These are phyloP conservation scores for Thymelicus lineola DNA, from an alignment of 2,888 invertebrate species.

Conservation along the genomic window DNA sequence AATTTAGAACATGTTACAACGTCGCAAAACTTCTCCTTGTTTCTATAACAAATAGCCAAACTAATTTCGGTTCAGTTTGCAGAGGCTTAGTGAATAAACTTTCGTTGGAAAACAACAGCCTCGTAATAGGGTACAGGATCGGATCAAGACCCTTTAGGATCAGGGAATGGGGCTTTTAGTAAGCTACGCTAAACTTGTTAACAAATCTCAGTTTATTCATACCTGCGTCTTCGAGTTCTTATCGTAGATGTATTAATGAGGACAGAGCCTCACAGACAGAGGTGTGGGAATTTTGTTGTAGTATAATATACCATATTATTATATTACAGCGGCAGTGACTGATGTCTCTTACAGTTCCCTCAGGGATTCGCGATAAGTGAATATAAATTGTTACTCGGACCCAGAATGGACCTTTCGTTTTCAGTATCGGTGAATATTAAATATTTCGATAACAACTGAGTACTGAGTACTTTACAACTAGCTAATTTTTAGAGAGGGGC, in stretches of 20 bases:
- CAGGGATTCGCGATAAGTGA: not conserved
- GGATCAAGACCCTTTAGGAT: constrained; percentile 17
- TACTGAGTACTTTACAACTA: no score
- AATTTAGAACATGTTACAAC: constrained; percentile 7
- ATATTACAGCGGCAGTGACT: not conserved
- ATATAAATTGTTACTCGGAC: not conserved
- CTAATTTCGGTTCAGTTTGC: constrained; percentile 52
- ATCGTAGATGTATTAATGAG: not conserved
- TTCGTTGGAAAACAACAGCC: constrained; percentile 27
- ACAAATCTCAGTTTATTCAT: constrained; percentile 4
- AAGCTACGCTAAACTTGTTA: constrained; percentile 4
- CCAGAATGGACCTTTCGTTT: not conserved
- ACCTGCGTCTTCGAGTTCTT: not conserved
- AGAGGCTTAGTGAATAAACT: constrained; percentile 39
- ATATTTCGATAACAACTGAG: not conserved
- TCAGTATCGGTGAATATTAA: not conserved
- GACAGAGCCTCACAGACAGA: no score
- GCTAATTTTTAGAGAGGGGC: no score
- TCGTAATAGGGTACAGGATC: constrained; percentile 27
- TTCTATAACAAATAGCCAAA: constrained; percentile 46
- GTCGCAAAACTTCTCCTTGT: constrained; percentile 11
- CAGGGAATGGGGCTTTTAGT: constrained; percentile 3
- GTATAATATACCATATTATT: not conserved
- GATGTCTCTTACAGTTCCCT: not conserved
- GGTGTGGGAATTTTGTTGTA: not conserved